A percentile compares a stretch with the other conserved stretches of the same genome.
Evolutionary conservation across 1,140 invertebrate species (phyloP).

Genomic region (Zaprionus capensis): DNA sequence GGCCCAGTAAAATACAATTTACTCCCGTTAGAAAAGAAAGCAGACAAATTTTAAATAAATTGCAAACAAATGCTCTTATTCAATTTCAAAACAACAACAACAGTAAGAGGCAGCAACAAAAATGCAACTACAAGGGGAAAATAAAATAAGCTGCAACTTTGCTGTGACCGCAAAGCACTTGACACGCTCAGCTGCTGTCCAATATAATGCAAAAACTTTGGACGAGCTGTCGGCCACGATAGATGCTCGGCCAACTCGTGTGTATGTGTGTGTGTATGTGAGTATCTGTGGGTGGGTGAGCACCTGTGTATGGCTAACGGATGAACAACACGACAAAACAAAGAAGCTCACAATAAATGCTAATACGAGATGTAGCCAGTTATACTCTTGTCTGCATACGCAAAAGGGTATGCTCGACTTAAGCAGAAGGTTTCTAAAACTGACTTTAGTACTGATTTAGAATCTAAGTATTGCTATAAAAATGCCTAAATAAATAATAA

Average conservation of each 20-base stretch:
- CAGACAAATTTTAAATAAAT: slow-evolving; percentile 70
- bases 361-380: slow-evolving; percentile 16
- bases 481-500: no score
- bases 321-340: slow-evolving; percentile 5
- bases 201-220: slow-evolving; percentile 60
- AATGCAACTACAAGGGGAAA: slow-evolving; percentile 2
- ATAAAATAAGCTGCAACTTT: slow-evolving; percentile 65
- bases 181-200: slow-evolving; percentile 75
- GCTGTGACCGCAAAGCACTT: slow-evolving; percentile 71
- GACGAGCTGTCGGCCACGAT: slow-evolving; percentile 12
- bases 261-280: slow-evolving; percentile 3
- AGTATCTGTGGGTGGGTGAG: not conserved
- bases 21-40: slow-evolving; percentile 44
- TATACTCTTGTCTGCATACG: slow-evolving; percentile 8
- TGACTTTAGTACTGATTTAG: no score
- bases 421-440: no score
- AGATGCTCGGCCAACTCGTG: not conserved
- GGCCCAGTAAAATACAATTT: slow-evolving; percentile 50
- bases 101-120: slow-evolving; percentile 16
- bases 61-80: slow-evolving; percentile 76
- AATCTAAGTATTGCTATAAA: no score
- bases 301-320: not conserved
- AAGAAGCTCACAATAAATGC: slow-evolving; percentile 19
- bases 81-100: slow-evolving; percentile 48
- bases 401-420: not conserved